Evolutionary conservation across 2,113 vertebrate species (phyloP), one percentile per base, ranked within the genome.

Genomic region (Callorhinus ursinus): DNA sequence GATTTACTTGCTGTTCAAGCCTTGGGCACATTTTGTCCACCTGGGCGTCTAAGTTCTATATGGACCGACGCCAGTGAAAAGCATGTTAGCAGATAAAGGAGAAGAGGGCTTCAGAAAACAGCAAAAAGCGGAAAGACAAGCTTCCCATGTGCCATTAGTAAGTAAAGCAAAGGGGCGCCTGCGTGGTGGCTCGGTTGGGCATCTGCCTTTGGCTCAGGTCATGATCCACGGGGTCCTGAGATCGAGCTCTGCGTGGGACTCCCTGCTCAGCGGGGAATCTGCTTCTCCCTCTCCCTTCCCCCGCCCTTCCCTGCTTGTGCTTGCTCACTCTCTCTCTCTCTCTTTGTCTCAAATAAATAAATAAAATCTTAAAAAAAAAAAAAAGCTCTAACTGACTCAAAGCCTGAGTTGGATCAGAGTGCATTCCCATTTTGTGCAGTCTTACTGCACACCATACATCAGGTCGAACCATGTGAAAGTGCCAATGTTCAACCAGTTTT

Each of bases 1-100:
- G 76, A 81, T 63, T 81, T 93, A 65, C 31, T 82, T 76, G 88
- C 53, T 91, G 28, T 76, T 88, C 67, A 96, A 93, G 53, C n/a
- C 49, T 61, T 89, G 79, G 81, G 14, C 16, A 49, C 5, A 93
- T 69, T 76, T 80, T 81, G 72, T 36, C 11, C 8, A 28, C 63
- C 76, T 65, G 55, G 14, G 55, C 12, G 2, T n/a, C 63, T 63
- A 92, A 65, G 6, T 94, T 87, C 84, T 93, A 57, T 33, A 65
- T 13, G 7, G 7, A 11, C n/a, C 51, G 85, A 71, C 28, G 42
- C 76, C 79, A 88, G 22, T 65, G 42, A 93, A 93, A 88, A 72
- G 13, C 82, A 42, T 42, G 4, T 18, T 88, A 49, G 10, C 7
- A 93, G 65, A 96, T 31, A 80, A 96, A 95, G 26, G 22, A 87